Conservation (phyloP, 2,797 vertebrate genomes). For the Notamacropus eugenii region DNA sequence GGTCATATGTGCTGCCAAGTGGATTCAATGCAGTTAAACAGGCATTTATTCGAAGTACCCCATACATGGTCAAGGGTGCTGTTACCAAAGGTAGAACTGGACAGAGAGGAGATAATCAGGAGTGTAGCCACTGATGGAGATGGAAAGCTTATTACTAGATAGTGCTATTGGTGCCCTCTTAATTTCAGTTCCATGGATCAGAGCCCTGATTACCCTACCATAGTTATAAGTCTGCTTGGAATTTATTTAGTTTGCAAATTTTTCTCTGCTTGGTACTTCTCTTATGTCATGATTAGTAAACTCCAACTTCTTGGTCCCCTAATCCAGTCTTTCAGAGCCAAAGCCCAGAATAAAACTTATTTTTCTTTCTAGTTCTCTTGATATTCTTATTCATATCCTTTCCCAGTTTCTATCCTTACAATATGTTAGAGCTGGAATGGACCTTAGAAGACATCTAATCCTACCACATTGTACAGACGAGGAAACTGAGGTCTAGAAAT, state of each 20-base stretch:
- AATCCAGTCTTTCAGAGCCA: background rate
- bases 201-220: background rate
- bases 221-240: background rate
- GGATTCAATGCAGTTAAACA: background rate
- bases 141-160: background rate
- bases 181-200: background rate
- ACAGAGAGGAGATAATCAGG: background rate
- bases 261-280: background rate
- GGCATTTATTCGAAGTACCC: background rate
- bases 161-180: background rate
- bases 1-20: background rate
- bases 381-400: background rate
- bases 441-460: background rate
- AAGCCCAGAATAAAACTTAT: background rate
- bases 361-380: background rate
- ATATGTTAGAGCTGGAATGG: background rate
- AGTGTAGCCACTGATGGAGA: background rate
- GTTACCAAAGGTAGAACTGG: background rate
- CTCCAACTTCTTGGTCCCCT: background rate
- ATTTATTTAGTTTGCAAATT: background rate
- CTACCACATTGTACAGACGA: background rate
- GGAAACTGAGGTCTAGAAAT: background rate
- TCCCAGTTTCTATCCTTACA: background rate
- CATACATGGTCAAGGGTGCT: background rate
- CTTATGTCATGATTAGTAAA: background rate